phyloP scores from a whole-genome alignment of 2,888 invertebrate genomes.

The Xylophagus ater region DNA sequence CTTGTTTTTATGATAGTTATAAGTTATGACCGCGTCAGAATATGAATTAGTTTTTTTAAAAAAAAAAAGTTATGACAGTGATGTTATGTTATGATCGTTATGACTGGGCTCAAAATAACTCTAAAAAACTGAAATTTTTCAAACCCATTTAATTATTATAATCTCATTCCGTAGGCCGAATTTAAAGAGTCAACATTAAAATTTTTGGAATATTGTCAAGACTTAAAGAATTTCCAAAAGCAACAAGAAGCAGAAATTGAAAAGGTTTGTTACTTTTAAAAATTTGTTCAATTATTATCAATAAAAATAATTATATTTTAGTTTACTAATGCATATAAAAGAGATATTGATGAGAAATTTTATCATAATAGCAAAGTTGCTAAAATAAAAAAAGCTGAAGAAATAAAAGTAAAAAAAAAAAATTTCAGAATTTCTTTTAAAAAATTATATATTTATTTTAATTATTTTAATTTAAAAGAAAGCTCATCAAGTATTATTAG shows the following conservation, averaged over 20 bases:
- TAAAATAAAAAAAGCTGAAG: too few relatives aligned
- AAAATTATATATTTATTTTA: neutral
- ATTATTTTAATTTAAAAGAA: slow-evolving; percentile 7
- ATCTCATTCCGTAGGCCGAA: slow-evolving; percentile 3
- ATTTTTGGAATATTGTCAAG: slow-evolving; percentile 10
- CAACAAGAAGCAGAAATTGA: slow-evolving; percentile 7
- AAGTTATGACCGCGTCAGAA: slow-evolving; percentile 4
- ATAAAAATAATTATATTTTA: too few relatives aligned
- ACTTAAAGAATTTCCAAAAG: slow-evolving; percentile 8
- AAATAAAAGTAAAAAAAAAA: too few relatives aligned
- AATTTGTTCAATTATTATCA: too few relatives aligned
- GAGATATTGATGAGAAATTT: too few relatives aligned
- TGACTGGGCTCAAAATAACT: too few relatives aligned
- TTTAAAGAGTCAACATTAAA: slow-evolving; percentile 7
- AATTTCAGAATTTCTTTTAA: neutral
- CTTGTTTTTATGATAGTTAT: too few relatives aligned
- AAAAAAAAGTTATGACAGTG: neutral
- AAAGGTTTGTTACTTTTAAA: slow-evolving; percentile 2
- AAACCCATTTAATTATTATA: neutral
- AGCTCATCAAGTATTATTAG: slow-evolving; percentile 11
- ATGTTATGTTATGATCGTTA: too few relatives aligned
- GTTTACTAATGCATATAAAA: too few relatives aligned
- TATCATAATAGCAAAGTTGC: too few relatives aligned
- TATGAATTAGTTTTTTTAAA: neutral
- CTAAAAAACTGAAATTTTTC: neutral